phyloP scores from a whole-genome alignment of 1,140 invertebrate genomes.

The Bradysia coprophila region DNA sequence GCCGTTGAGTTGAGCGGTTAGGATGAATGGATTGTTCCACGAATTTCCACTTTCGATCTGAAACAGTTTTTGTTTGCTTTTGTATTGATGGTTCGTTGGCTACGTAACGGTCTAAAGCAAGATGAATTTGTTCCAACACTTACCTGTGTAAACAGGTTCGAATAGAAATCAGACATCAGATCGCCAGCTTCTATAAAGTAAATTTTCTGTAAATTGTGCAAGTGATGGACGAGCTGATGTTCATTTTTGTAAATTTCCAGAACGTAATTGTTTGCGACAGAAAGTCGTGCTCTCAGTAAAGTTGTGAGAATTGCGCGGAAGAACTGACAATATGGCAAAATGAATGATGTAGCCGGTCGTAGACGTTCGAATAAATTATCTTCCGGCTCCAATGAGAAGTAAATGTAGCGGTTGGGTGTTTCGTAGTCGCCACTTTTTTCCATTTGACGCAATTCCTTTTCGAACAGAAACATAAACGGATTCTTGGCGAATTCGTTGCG shows the following conservation, averaged over 20 bases:
- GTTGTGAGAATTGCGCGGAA: conserved; percentile 3
- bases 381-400: too few species aligned
- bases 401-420: too few species aligned
- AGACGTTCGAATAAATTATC: too few species aligned
- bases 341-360: too few species aligned
- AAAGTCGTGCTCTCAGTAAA: conserved; percentile 9
- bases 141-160: conserved; percentile 11
- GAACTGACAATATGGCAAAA: conserved; percentile 1
- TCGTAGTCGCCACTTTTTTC: too few species aligned
- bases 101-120: background rate
- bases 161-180: conserved; percentile 13
- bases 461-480: too few species aligned
- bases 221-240: conserved; percentile 8
- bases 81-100: too few species aligned
- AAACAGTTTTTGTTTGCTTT: background rate
- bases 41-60: conserved; percentile 12
- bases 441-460: too few species aligned
- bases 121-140: background rate
- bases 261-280: conserved; percentile 12
- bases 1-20: conserved; percentile 11
- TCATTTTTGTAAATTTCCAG: conserved; percentile 13
- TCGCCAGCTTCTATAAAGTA: conserved; percentile 15
- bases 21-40: conserved; percentile 11
- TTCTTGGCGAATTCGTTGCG: too few species aligned
- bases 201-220: conserved; percentile 14